These are phyloP conservation scores for Xenus cinereus DNA, from an alignment of 2,113 vertebrate species.

Conservation along the genomic window DNA sequence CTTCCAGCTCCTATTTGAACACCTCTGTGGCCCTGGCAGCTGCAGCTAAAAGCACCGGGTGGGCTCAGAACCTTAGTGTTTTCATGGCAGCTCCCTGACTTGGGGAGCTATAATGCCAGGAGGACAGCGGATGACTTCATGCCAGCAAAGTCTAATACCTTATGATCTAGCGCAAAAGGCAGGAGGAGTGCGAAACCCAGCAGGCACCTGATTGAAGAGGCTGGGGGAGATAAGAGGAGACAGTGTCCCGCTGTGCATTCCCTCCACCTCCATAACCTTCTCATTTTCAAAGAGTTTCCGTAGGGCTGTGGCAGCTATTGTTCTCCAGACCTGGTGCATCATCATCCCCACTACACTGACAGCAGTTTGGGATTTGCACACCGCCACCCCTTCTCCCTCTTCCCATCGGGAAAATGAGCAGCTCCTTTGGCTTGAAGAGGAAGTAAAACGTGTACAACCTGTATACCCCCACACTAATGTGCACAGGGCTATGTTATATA, in stretches of 20 bases:
- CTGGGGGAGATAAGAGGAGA: neutral
- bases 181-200: conserved; percentile 30
- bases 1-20: neutral
- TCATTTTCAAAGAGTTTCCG: conserved; percentile 27
- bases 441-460: fast-evolving
- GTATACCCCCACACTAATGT: fast-evolving
- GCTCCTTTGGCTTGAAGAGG: neutral
- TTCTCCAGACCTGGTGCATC: neutral
- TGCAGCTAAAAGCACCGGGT: neutral
- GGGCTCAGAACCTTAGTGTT: neutral
- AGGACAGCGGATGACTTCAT: neutral
- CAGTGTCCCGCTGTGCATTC: neutral
- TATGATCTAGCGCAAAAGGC: neutral
- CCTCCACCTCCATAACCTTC: conserved; percentile 33
- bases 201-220: conserved; percentile 46
- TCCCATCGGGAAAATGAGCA: neutral
- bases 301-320: neutral
- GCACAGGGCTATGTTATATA: neutral
- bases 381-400: neutral
- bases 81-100: fast-evolving
- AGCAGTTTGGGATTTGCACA: neutral
- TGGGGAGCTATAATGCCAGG: neutral
- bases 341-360: neutral
- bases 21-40: neutral
- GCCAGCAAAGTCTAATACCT: neutral